These are phyloP conservation scores for Petrocephalus sullivani DNA, from an alignment of 2,797 vertebrate genomes.

Conservation along the genomic window DNA sequence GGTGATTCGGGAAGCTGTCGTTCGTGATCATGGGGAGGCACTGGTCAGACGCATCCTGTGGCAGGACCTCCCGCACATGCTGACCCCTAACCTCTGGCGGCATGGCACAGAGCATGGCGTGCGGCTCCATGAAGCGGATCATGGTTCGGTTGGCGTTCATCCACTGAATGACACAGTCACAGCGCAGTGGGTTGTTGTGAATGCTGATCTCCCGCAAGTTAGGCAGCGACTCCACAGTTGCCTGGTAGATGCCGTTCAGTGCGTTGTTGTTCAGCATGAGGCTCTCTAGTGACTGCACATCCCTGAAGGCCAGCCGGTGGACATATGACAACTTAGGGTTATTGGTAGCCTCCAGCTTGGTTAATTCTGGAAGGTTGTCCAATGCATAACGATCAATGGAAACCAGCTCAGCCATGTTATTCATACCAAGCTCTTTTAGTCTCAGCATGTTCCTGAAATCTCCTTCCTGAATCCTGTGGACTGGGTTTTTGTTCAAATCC, in stretches of 20 bases:
- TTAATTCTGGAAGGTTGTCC: conserved; percentile 93
- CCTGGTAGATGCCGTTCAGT: conserved; percentile 83
- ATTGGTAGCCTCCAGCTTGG: conserved; percentile 93
- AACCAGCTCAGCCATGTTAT: conserved; percentile 91
- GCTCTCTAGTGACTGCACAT: conserved; percentile 88
- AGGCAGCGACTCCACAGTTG: conserved; percentile 83
- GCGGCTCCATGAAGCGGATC: conserved; percentile 93
- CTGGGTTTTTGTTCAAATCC: conserved; percentile 95
- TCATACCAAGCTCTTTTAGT: conserved; percentile 90
- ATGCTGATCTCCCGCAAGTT: conserved; percentile 93
- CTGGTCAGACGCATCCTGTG: conserved; percentile 71
- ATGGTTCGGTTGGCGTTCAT: conserved; percentile 86
- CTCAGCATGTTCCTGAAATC: conserved; percentile 93
- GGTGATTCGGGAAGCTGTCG: conserved; percentile 78
- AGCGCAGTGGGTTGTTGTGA: conserved; percentile 88
- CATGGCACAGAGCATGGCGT: conserved; percentile 88
- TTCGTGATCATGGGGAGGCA: conserved; percentile 92
- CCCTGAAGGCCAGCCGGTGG: conserved; percentile 80
- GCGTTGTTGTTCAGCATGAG: conserved; percentile 96
- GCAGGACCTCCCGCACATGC: conserved; percentile 77
- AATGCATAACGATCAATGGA: conserved; percentile 83
- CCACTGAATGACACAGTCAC: conserved; percentile 93
- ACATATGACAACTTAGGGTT: conserved; percentile 92
- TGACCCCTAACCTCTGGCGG: conserved; percentile 79
- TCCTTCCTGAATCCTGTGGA: conserved; percentile 88